Base-by-base conservation (phyloP, 2,888 invertebrate species). In the Brenthis hecate region DNA sequence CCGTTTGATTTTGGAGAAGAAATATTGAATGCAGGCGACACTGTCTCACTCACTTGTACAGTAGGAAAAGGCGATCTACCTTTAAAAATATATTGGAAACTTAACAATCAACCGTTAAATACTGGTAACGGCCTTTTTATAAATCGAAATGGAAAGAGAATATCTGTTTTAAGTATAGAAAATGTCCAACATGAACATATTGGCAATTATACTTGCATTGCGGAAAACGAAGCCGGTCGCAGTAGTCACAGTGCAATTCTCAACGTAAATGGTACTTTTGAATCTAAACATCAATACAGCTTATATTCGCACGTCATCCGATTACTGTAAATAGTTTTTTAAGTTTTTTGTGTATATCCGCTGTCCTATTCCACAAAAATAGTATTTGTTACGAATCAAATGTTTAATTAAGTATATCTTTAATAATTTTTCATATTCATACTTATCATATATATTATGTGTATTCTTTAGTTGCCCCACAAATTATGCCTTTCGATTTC, bases 1-100 rank as follows among this genome's bases (percentile, higher is more conserved):
- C 95, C 96, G 61, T 96, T 97, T 81, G 94, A 95, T 82, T 96
- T 96, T 82, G 96, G 96, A 68, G 96, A 96, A 78, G 95, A 95
- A 74, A 92, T 94, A 72, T 91, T 94, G 56, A 96, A 96, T 80
- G 95, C 96, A 72, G 96, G 96, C 70, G 96, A 97, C 81, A 94
- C 95, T 57, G 95, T 95, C 14, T 95, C 95, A 56, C 88, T 95
- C 11, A 95, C 94, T 51, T 96, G 96, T 82, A 94, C 95, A 64
- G 94, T 96, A 70, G 94, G 94, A 56, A 96, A 96, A 86, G 96
- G 96, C 47, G 96, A 96, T 82, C 86, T 95, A 71, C 95, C 95
- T 43, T 85, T 95, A 74, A 94, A 94, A 81, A 95, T 96, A 75
- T 93, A 94, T 71, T 96, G 96, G 96, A 94, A 94, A 65, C 93